Percentiles rank a stretch among this genome's conserved stretches.
These are phyloP conservation scores for Sitodiplosis mosellana DNA, from an alignment of 1,140 invertebrate genomes.

Conservation along the genomic window DNA sequence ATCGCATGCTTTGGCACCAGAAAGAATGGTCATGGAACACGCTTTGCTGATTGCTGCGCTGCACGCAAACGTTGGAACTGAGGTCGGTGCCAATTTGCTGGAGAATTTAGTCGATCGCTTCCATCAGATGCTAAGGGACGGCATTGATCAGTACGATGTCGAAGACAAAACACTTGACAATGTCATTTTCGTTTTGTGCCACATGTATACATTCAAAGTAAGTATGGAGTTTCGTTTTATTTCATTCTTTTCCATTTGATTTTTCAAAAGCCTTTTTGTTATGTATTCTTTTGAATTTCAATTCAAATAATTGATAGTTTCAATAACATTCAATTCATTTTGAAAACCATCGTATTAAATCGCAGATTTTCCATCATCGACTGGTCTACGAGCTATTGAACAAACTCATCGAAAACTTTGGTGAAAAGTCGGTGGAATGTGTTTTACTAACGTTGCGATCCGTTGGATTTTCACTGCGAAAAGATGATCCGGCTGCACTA, in stretches of 20 bases:
- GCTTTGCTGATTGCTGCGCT: constrained; percentile 63
- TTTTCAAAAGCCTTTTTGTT: no score
- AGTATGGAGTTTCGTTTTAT: constrained; percentile 4
- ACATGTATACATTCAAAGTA: constrained; percentile 85
- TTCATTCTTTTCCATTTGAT: no score
- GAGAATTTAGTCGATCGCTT: constrained; percentile 48
- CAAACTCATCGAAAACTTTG: constrained; percentile 38
- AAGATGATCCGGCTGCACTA: constrained; percentile 67
- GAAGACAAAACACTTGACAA: constrained; percentile 79
- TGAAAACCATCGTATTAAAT: no score
- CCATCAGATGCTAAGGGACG: constrained; percentile 31
- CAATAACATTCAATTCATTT: constrained; percentile 9
- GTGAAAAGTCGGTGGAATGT: constrained; percentile 73
- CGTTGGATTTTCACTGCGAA: constrained; percentile 67
- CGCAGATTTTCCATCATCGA: constrained; percentile 46
- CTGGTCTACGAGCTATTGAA: constrained; percentile 62
- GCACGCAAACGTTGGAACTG: constrained; percentile 77
- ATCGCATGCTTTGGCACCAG: constrained; percentile 41
- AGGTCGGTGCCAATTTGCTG: constrained; percentile 72
- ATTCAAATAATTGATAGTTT: background rate
- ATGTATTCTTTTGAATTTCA: no score
- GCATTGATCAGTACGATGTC: constrained; percentile 26
- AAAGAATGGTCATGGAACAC: constrained; percentile 67
- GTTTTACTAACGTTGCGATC: constrained; percentile 60
- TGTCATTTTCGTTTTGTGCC: constrained; percentile 52